Percentiles rank a stretch among this genome's conserved stretches.
Conservation (phyloP, 2,113 vertebrate species). For the Centropristis striata region DNA sequence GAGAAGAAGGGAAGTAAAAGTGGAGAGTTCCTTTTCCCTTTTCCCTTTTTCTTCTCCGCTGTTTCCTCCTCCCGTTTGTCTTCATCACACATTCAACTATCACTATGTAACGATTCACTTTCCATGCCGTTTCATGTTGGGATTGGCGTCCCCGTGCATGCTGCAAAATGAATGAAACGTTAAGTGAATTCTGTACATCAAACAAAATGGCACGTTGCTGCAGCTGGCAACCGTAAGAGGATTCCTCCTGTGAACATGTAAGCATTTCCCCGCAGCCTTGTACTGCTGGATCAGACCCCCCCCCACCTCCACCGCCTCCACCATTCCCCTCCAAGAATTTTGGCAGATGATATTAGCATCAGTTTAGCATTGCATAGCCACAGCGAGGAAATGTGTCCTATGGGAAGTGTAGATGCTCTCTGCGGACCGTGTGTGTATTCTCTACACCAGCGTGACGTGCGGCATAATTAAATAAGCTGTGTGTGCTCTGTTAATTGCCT, state of each 20-base stretch:
- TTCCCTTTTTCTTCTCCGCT: background rate
- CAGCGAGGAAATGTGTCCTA: conserved; percentile 41
- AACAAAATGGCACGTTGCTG: conserved; percentile 1
- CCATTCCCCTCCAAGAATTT: conserved; percentile 24
- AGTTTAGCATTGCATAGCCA: conserved; percentile 39
- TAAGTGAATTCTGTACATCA: conserved; percentile 35
- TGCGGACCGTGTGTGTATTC: conserved; percentile 41
- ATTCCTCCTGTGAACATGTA: conserved; percentile 32
- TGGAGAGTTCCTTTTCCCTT: conserved; percentile 28
- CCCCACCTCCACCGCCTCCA: background rate
- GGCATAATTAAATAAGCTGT: conserved; percentile 76
- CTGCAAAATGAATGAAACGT: conserved; percentile 30
- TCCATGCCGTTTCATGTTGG: conserved; percentile 17
- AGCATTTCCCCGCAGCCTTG: conserved; percentile 11
- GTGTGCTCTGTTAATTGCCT: conserved; percentile 76
- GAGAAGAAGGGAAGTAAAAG: conserved; percentile 53
- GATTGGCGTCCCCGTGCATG: conserved; percentile 7
- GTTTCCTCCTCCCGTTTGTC: conserved; percentile 2
- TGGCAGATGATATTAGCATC: conserved; percentile 52
- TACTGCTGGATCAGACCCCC: conserved; percentile 7
- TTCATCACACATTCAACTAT: conserved; percentile 1
- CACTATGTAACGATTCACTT: conserved; percentile 35
- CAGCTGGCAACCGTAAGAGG: background rate
- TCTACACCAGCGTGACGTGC: conserved; percentile 62
- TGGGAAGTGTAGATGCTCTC: conserved; percentile 49